Conservation (phyloP, 2,888 invertebrate species). For the Hedya salicella region DNA sequence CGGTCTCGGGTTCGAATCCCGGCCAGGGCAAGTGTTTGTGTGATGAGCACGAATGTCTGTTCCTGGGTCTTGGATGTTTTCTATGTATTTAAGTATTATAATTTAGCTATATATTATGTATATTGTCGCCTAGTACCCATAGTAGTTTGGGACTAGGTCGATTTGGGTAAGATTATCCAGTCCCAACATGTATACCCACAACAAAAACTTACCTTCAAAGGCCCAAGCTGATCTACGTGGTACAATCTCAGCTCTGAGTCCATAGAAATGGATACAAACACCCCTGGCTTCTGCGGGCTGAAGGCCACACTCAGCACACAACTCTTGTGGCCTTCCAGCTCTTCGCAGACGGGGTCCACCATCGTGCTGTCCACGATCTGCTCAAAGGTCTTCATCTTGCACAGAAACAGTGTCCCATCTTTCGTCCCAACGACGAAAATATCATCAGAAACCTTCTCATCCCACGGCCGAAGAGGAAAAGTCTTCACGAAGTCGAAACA, state of each 20-base stretch:
- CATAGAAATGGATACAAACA: conserved; percentile 70
- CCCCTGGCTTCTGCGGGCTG: conserved; percentile 62
- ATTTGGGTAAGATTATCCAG: too few relatives aligned
- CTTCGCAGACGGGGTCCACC: conserved; percentile 68
- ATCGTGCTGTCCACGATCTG: conserved; percentile 48
- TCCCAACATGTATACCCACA: too few relatives aligned
- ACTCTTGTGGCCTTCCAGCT: conserved; percentile 62
- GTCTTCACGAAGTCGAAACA: conserved; percentile 74
- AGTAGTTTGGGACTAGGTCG: too few relatives aligned
- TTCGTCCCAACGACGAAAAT: conserved; percentile 71
- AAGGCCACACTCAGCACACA: conserved; percentile 70
- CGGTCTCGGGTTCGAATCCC: too few relatives aligned
- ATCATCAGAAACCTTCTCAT: conserved; percentile 62
- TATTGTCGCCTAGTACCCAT: too few relatives aligned
- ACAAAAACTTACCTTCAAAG: conserved; percentile 68
- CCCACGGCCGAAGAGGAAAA: conserved; percentile 60
- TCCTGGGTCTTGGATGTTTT: too few relatives aligned
- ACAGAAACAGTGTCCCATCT: conserved; percentile 64
- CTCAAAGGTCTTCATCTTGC: conserved; percentile 57
- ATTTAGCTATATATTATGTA: too few relatives aligned
- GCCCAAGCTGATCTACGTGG: conserved; percentile 63
- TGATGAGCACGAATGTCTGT: too few relatives aligned
- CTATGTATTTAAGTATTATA: too few relatives aligned
- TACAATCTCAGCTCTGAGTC: conserved; percentile 73
- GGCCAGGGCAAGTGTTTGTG: too few relatives aligned